Evolutionary conservation across 2,888 invertebrate genomes (phyloP).

Genomic region (Galeruca laticollis): DNA sequence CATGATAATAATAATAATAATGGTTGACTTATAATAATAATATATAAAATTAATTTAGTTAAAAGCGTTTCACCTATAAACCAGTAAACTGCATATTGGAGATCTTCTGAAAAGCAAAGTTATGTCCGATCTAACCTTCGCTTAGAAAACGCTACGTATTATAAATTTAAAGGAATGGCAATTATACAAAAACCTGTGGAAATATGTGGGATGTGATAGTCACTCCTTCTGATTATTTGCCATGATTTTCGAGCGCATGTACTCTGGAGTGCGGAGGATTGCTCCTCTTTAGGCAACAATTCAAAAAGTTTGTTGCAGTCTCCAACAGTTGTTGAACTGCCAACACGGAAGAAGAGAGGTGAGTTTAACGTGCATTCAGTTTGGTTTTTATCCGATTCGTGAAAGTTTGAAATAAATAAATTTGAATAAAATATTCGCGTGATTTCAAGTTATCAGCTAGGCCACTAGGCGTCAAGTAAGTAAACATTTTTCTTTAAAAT

Average conservation of each 20-base stretch:
- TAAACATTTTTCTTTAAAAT: neutral
- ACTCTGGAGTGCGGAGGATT: constrained; percentile 41
- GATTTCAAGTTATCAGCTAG: neutral
- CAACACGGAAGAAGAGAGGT: constrained; percentile 53
- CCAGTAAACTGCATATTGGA: neutral
- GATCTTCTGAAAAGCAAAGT: constrained; percentile 9
- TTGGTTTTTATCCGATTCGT: neutral
- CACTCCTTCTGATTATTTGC: constrained; percentile 56
- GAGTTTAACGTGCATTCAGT: constrained; percentile 48
- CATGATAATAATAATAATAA: too few relatives aligned
- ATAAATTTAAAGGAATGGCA: constrained; percentile 42
- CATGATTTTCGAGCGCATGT: constrained; percentile 53
- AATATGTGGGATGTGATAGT: constrained; percentile 53
- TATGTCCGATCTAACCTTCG: constrained; percentile 24
- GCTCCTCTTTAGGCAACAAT: constrained; percentile 49
- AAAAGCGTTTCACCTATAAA: neutral
- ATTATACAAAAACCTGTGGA: constrained; percentile 43
- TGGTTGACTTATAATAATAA: too few relatives aligned
- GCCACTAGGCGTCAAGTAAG: neutral
- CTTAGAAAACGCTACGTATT: constrained; percentile 26
- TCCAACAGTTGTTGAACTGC: constrained; percentile 53
- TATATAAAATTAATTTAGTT: too few relatives aligned
- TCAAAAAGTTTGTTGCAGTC: constrained; percentile 52
- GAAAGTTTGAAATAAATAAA: neutral
- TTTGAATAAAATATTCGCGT: neutral